Base-by-base conservation (phyloP, 2,797 vertebrate species). In the Loris lydekkerianus region DNA sequence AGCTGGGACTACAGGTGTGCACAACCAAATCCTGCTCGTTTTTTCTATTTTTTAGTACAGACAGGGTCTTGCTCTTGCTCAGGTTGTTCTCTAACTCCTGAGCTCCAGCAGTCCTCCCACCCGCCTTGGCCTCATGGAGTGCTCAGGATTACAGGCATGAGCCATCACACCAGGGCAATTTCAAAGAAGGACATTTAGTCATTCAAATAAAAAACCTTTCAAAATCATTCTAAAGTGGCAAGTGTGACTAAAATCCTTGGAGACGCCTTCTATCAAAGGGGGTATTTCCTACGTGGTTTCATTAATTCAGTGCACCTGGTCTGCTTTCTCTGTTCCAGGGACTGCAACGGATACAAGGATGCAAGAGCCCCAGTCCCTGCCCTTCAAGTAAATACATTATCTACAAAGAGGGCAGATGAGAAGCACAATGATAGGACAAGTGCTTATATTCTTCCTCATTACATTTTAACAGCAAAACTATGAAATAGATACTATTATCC, bases 151-250 rank as follows among this genome's bases (percentile, higher is more conserved):
- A 49, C 46, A 49, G 46, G 46, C 46, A 13, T 49, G 46, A 49
- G 46, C 11, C 46, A 13, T 10, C 46, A 49, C 46, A 49, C 10
- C 46, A 49, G 46, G 46, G 11, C 11, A 73, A 60, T 49, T 69
- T 92, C 88, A 70, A 75, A 29, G 72, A 49, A 94, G 60, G 27
- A 78, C 37, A 43, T 73, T 56, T 27, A 75, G 34, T 91, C 78
- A 72, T 90, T 61, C 69, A 77, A 94, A 94, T 80, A 49, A 94
- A 90, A 95, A 91, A 7, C n/a, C 70, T 43, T 21, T 37, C 31
- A 82, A 69, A 53, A 85, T 10, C 7, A 49, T 15, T 84, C 85
- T 34, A 76, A 58, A 72, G 63, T 18, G 23, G 2, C 15, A 18
- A 86, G 0, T 93, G 27, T 53, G 70, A 60, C 9, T 49, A 76